Evolutionary conservation across 2,888 invertebrate genomes (phyloP), one percentile per base, ranked within the genome.

Genomic region (Noctua comes): DNA sequence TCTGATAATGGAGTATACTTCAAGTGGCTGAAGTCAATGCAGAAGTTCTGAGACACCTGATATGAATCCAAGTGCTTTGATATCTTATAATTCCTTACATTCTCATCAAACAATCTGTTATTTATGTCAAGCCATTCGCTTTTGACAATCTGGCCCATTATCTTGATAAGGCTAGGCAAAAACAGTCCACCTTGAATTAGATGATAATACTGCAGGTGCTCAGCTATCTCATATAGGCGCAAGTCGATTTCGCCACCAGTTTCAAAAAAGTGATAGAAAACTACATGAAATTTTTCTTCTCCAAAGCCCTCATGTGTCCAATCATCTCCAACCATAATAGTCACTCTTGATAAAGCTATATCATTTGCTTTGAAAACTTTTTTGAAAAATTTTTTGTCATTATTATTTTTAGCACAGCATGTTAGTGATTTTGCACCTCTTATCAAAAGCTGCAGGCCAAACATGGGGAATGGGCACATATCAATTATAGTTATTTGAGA

Each of bases 401-500:
- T 75, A 90, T 92, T 76, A 64, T 91, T 94, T 88, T 93, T 93
- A 66, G 95, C 95, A 86, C 93, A 92, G 90, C 97, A 97, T 76
- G 95, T 93, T n/a, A 97, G 90, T 66, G 94, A 93, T 76, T 95
- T 91, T 27, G 93, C 93, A 65, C 97, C 97, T 74, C 96, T 94
- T 89, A 97, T 97, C 36, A 97, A 93, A 91, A 98, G 93, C 75
- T 97, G 92, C 65, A 98, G 91, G 0, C 98, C 98, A 89, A 97
- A 97, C 65, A 98, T 86, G 1, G 98, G 98, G 91, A 98, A 97
- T 11, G 97, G 97, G 86, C 97, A 97, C 48, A 97, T 93, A 91
- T 98, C 98, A 69, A 97, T 93, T 82, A 98, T 93, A 83, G 88
- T 89, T 36, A 94, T 88, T 70, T 94, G 88, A 79, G 93, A 90